Conservation (phyloP, 2,797 vertebrate genomes). For the Nothura maculosa region DNA sequence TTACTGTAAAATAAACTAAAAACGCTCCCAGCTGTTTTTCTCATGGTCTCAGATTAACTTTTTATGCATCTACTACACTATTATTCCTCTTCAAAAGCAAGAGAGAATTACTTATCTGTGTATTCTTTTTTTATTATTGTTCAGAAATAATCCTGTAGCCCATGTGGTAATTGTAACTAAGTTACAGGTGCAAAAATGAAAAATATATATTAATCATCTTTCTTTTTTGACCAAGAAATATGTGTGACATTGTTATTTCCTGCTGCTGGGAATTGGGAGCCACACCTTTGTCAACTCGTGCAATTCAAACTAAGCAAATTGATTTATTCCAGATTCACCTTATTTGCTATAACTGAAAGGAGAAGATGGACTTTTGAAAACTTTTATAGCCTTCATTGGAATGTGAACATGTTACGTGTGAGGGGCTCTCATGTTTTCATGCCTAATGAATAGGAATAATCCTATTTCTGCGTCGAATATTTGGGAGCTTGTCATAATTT, state of each 20-base stretch:
- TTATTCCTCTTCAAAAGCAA: neutral
- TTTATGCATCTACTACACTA: neutral
- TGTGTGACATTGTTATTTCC: conserved; percentile 37
- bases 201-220: neutral
- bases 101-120: neutral
- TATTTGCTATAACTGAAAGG: neutral
- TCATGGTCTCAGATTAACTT: neutral
- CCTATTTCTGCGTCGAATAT: neutral
- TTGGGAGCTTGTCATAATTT: neutral
- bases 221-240: neutral
- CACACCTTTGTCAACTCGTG: conserved; percentile 2
- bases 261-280: neutral
- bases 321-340: conserved; percentile 24
- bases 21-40: neutral
- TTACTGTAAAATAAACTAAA: neutral
- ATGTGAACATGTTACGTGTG: neutral
- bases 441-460: neutral
- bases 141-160: conserved; percentile 4
- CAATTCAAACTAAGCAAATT: neutral
- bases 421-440: neutral
- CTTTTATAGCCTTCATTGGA: neutral
- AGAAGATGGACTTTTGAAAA: neutral
- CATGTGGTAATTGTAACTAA: neutral
- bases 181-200: neutral
- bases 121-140: neutral